A percentile compares a stretch with the other conserved stretches of the same genome.
Evolutionary conservation across 1,140 invertebrate genomes (phyloP).

Genomic region (Scaptomyza graminum): DNA sequence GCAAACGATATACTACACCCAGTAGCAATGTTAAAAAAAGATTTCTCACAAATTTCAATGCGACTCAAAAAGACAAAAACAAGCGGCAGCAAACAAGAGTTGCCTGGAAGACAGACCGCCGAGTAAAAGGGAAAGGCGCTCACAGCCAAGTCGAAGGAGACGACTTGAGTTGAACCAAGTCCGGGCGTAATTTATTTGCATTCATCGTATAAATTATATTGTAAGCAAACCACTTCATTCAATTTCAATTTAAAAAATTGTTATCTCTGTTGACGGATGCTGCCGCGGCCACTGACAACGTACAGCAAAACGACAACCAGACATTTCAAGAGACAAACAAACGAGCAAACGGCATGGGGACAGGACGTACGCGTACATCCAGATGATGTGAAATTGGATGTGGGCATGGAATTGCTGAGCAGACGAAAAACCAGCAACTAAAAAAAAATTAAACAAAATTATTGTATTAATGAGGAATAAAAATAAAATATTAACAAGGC

Average conservation of each 20-base stretch:
- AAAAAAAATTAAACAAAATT: slow-evolving; percentile 1
- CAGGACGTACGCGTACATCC: not conserved
- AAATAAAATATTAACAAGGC: too few relatives aligned
- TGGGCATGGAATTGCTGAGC: slow-evolving; percentile 19
- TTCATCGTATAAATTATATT: slow-evolving; percentile 83
- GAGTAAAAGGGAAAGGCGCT: slow-evolving; percentile 69
- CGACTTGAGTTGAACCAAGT: slow-evolving; percentile 36
- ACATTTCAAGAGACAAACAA: slow-evolving; percentile 64
- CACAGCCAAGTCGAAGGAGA: slow-evolving; percentile 25
- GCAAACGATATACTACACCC: slow-evolving; percentile 74
- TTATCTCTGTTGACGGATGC: slow-evolving; percentile 80
- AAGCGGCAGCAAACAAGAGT: slow-evolving; percentile 22
- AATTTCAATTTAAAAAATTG: slow-evolving; percentile 83
- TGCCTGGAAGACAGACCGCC: slow-evolving; percentile 36
- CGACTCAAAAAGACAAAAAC: slow-evolving; percentile 40
- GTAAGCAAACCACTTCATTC: slow-evolving; percentile 83
- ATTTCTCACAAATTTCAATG: slow-evolving; percentile 82
- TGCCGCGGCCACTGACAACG: slow-evolving; percentile 76
- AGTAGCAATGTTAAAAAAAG: slow-evolving; percentile 56
- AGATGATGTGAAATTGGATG: slow-evolving; percentile 33
- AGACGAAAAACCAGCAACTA: not conserved
- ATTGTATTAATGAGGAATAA: slow-evolving; percentile 8
- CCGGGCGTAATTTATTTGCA: slow-evolving; percentile 82
- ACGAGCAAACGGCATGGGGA: slow-evolving; percentile 15
- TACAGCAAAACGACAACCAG: slow-evolving; percentile 69